These are phyloP conservation scores for Uria lomvia DNA, from an alignment of 2,113 vertebrate genomes.

Conservation along the genomic window DNA sequence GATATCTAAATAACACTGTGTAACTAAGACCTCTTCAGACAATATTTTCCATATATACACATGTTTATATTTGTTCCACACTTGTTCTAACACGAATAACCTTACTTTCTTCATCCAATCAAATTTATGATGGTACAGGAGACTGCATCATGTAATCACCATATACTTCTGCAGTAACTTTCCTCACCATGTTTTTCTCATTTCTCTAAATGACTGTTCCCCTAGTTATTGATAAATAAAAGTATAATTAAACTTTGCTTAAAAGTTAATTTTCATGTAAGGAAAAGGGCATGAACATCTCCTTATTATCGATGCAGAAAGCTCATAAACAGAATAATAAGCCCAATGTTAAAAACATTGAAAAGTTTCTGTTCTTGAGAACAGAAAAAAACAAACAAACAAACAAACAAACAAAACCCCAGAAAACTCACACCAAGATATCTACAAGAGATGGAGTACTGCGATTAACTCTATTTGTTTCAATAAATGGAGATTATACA, in stretches of 20 bases:
- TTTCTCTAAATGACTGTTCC: background rate
- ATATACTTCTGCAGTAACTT: background rate
- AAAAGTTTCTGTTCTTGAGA: background rate
- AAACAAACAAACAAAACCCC: background rate
- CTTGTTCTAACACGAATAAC: background rate
- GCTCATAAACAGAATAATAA: slow-evolving; percentile 22
- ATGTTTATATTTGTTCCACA: background rate
- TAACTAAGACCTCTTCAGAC: background rate
- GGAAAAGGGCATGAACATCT: background rate
- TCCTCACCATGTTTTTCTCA: background rate
- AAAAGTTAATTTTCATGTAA: slow-evolving; percentile 41
- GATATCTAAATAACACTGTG: background rate
- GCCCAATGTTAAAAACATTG: background rate
- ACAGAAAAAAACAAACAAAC: background rate
- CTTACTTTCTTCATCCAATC: background rate
- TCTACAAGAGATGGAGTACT: slow-evolving; percentile 72
- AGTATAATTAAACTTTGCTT: slow-evolving; percentile 25
- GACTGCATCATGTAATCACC: background rate
- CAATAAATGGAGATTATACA: slow-evolving; percentile 82
- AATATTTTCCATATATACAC: background rate
- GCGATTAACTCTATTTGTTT: slow-evolving; percentile 87
- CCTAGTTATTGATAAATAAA: background rate
- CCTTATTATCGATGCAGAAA: slow-evolving; percentile 3
- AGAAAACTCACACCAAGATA: background rate
- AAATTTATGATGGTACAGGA: background rate